These are phyloP conservation scores for Bothrops jararaca DNA, from an alignment of 2,113 vertebrate species.

Conservation along the genomic window DNA sequence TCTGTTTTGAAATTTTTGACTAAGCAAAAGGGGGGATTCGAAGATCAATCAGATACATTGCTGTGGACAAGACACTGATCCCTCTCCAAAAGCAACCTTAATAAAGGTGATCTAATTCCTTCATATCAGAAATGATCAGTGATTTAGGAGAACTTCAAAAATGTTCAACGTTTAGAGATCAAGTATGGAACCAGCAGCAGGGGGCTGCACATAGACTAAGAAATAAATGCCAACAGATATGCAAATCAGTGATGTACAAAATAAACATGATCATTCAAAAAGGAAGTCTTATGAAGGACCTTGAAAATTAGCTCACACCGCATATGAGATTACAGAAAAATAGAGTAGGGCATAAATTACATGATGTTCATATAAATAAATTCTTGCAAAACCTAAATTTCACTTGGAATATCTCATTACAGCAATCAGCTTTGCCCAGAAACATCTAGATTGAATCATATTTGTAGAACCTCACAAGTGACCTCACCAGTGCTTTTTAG, in stretches of 20 bases:
- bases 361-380: not conserved
- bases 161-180: too few relatives aligned
- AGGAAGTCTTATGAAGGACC: slow-evolving; percentile 23
- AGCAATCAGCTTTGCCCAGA: not conserved
- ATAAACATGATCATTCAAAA: slow-evolving; percentile 44
- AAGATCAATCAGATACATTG: slow-evolving; percentile 33
- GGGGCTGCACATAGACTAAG: not conserved
- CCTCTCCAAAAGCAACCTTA: slow-evolving; percentile 30
- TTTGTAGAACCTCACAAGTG: not conserved
- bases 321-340: not conserved
- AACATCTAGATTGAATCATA: not conserved
- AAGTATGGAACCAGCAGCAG: not conserved
- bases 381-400: not conserved
- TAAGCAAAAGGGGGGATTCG: slow-evolving; percentile 44
- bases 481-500: not conserved
- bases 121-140: not conserved
- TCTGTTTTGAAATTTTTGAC: slow-evolving; percentile 59
- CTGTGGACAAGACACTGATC: slow-evolving; percentile 21
- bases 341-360: not conserved
- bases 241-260: slow-evolving; percentile 38
- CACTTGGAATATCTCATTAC: not conserved
- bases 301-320: slow-evolving; percentile 26
- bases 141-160: not conserved
- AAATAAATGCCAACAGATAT: not conserved
- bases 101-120: slow-evolving; percentile 19